Percentiles rank a stretch among this genome's conserved stretches.
Conservation (phyloP, 2,113 vertebrate genomes). For the Caranx ignobilis region DNA sequence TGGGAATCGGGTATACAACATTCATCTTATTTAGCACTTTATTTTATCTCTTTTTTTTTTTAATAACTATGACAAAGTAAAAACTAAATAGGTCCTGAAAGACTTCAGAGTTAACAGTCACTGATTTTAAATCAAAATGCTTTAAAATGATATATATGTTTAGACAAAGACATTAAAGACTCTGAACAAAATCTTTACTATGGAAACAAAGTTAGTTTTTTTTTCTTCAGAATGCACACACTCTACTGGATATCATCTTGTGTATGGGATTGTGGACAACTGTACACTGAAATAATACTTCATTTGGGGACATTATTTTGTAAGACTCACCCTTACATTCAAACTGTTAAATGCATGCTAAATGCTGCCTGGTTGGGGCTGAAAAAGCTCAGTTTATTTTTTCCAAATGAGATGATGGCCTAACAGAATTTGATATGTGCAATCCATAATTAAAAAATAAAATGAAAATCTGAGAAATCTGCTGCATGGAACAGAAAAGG, state of each 20-base stretch:
- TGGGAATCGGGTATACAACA: slow-evolving; percentile 55
- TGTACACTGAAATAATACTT: background rate
- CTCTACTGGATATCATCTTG: background rate
- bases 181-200: slow-evolving; percentile 7
- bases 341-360: background rate
- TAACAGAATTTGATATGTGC: slow-evolving; percentile 24
- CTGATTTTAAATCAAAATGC: slow-evolving; percentile 29
- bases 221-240: slow-evolving; percentile 3
- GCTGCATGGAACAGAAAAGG: slow-evolving; percentile 15
- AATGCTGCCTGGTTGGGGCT: slow-evolving; percentile 24
- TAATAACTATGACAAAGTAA: slow-evolving; percentile 35
- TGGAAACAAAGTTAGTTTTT: background rate
- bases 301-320: background rate
- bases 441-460: slow-evolving; percentile 20
- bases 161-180: background rate
- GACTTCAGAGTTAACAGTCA: slow-evolving; percentile 22
- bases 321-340: background rate
- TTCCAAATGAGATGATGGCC: slow-evolving; percentile 32
- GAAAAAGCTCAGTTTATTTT: slow-evolving; percentile 11
- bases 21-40: slow-evolving; percentile 42
- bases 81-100: slow-evolving; percentile 52
- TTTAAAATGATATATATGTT: slow-evolving; percentile 19
- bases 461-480: slow-evolving; percentile 27
- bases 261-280: background rate
- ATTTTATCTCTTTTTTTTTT: background rate